Evolutionary conservation across 2,113 vertebrate genomes (phyloP), one percentile per base, ranked within the genome.

Genomic region (Clupea harengus): DNA sequence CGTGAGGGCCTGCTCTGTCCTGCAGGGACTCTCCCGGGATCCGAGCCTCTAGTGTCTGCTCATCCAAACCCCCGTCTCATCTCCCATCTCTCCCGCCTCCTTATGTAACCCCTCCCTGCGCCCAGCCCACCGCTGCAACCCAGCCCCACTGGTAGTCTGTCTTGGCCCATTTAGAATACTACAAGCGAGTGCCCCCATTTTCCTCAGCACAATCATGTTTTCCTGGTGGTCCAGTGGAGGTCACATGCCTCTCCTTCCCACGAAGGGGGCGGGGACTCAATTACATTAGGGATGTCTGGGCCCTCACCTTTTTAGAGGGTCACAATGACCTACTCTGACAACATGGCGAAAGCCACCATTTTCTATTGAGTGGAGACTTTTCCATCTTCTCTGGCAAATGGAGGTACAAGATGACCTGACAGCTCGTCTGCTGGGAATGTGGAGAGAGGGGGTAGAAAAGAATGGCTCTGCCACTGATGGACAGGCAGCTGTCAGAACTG

Each of bases 21-120:
- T 82, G 44, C 85, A 80, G 25, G 86, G 90, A 89, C 52, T 67
- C 8, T 81, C 60, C 20, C 20, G 28, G 28, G 28, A 13, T 0
- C n/a, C 0, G 13, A 32, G 67, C 8, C 60, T 64, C 60, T 25
- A 75, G 67, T 28, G n/a, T 32, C 25, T 75, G 67, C 67, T 32
- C 28, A 75, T 75, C 67, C 9, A 7, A 67, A 39, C 39, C 39
- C 39, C 39, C 39, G 39, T 1, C 39, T 39, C n/a, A n/a, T n/a
- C n/a, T 39, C 39, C 39, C 39, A 39, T 39, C 39, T 5, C 60
- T 64, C 22, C 60, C 20, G 54, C 22, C 22, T 54, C 87, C 64
- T 94, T 93, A 92, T 85, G 83, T 91, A 93, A 93, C 81, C 13
- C 80, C 39, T 15, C 7, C 60, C 9, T 64, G 22, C 60, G 5